Percentiles rank a stretch among this genome's conserved stretches.
Evolutionary conservation across 1,140 invertebrate species (phyloP).

Genomic region (Orussus abietinus): DNA sequence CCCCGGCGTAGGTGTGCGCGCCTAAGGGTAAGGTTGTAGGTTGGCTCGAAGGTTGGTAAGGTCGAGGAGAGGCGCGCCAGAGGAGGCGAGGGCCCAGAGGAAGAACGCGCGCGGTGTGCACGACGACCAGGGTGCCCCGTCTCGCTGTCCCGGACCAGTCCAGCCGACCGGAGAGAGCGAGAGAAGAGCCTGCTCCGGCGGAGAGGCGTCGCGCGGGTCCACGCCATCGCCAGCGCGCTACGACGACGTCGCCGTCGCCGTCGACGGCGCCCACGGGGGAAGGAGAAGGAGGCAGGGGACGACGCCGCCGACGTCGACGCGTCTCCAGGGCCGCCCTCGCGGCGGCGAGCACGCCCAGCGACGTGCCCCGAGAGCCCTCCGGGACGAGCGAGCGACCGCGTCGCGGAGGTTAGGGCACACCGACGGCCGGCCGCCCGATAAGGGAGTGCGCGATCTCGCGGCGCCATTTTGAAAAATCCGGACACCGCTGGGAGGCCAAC

Average conservation of each 20-base stretch:
- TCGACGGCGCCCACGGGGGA: no score
- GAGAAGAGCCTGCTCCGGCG: conserved; percentile 25
- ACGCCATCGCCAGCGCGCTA: no score
- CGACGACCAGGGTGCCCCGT: conserved; percentile 11
- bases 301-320: no score
- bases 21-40: conserved; percentile 1
- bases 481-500: conserved; percentile 25
- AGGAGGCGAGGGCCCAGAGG: no score
- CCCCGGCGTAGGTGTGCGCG: no score
- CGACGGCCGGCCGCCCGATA: background rate
- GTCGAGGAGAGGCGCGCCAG: conserved; percentile 20
- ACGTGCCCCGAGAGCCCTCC: no score
- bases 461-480: conserved; percentile 50
- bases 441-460: conserved; percentile 42
- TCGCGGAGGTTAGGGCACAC: background rate
- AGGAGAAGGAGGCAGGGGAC: no score
- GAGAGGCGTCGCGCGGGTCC: no score
- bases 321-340: no score
- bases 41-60: conserved; percentile 26
- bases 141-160: conserved; percentile 12
- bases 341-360: no score
- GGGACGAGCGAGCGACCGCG: no score
- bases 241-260: no score
- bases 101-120: conserved; percentile 14
- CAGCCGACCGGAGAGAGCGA: conserved; percentile 23